Evolutionary conservation across 2,888 invertebrate genomes (phyloP).

Genomic region (Thereva unica): DNA sequence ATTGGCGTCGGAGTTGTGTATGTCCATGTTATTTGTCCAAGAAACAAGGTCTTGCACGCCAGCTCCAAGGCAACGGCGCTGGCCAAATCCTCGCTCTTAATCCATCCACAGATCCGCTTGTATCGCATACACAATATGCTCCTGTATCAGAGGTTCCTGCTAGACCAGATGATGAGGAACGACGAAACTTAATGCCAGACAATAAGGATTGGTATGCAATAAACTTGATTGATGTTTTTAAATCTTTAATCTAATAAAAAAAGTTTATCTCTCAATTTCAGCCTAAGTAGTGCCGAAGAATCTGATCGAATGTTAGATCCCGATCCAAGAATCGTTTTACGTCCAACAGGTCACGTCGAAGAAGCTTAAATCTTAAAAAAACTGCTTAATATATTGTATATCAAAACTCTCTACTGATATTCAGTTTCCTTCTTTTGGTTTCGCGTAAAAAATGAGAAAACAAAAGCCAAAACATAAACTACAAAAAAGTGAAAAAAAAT

Average conservation of each 20-base stretch:
- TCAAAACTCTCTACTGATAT: background rate
- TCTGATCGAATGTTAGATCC: constrained; percentile 76
- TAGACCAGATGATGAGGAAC: constrained; percentile 67
- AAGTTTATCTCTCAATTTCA: constrained; percentile 53
- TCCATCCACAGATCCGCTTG: constrained; percentile 76
- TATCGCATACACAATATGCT: constrained; percentile 73
- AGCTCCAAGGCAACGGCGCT: constrained; percentile 57
- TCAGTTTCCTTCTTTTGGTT: background rate
- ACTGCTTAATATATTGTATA: background rate
- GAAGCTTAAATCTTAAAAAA: constrained; percentile 56
- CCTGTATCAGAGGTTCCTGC: constrained; percentile 75
- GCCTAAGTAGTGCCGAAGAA: constrained; percentile 71
- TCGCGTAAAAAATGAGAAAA: too few relatives aligned
- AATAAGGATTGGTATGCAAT: constrained; percentile 69
- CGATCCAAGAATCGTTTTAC: constrained; percentile 68
- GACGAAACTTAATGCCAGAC: constrained; percentile 74
- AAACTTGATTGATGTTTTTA: background rate
- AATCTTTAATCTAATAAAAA: background rate
- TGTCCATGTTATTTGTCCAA: constrained; percentile 50
- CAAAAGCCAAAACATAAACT: too few relatives aligned
- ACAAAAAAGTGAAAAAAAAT: background rate
- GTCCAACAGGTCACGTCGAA: constrained; percentile 67
- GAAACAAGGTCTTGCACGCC: constrained; percentile 51
- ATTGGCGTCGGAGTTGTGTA: constrained; percentile 54
- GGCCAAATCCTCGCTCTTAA: constrained; percentile 67